Evolutionary conservation across 2,888 invertebrate genomes (phyloP).

Genomic region (Chouioia cunea): DNA sequence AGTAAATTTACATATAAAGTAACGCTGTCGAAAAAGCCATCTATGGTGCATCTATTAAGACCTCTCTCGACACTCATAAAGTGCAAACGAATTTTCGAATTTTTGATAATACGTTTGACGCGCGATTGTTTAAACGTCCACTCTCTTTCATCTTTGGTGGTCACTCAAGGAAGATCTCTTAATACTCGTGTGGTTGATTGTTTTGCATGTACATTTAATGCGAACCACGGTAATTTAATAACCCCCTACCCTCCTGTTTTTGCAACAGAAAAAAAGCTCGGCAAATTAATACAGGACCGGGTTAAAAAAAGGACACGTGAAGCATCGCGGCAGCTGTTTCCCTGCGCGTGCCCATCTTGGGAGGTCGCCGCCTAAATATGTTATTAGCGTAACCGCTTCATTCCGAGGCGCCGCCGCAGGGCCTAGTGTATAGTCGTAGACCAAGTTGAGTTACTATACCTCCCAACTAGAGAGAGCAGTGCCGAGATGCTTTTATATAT

Average conservation of each 20-base stretch:
- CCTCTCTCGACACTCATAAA: conserved; percentile 2
- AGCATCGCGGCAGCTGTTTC: conserved; percentile 6
- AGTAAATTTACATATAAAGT: too few relatives aligned
- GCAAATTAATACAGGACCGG: conserved; percentile 25
- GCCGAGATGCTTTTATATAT: conserved; percentile 1
- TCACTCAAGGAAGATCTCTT: conserved; percentile 16
- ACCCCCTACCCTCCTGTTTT: conserved; percentile 1
- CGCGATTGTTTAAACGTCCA: too few relatives aligned
- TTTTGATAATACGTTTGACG: not conserved
- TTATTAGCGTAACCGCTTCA: conserved; percentile 69
- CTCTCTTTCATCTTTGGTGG: too few relatives aligned
- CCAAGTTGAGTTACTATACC: too few relatives aligned
- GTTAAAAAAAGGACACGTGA: conserved; percentile 6
- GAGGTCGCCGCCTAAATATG: conserved; percentile 69
- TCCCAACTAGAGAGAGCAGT: too few relatives aligned
- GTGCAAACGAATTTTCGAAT: conserved; percentile 12
- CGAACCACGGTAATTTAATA: conserved; percentile 46
- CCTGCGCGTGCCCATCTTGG: conserved; percentile 67
- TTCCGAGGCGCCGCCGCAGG: conserved; percentile 57
- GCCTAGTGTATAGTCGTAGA: too few relatives aligned
- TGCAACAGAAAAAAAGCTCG: not conserved
- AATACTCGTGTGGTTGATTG: conserved; percentile 33
- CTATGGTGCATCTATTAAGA: conserved; percentile 13
- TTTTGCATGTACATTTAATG: conserved; percentile 43
- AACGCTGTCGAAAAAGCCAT: not conserved